phyloP scores from a whole-genome alignment of 2,113 vertebrate species.

The Candoia aspera region DNA sequence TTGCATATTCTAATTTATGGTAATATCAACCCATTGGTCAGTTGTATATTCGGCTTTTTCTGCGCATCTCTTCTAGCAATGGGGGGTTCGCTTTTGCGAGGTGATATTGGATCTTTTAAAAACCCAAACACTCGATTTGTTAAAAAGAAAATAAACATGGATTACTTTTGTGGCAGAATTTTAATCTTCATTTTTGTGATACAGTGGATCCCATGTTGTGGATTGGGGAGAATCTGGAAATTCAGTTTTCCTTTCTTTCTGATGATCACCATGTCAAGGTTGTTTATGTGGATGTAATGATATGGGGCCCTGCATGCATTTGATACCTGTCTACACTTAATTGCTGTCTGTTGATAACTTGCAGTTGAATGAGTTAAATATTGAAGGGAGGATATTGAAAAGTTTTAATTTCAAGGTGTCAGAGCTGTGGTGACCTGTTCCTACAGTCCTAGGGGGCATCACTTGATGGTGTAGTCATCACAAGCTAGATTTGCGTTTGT shows the following conservation, averaged over 20 bases:
- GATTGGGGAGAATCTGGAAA: neutral
- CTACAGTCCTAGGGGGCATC: neutral
- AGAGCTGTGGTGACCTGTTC: neutral
- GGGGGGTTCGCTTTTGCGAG: neutral
- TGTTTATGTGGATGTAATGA: neutral
- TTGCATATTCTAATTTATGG: slow-evolving; percentile 19
- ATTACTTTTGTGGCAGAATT: neutral
- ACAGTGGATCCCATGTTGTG: neutral
- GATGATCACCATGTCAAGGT: neutral
- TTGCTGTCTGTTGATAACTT: neutral
- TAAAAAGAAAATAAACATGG: neutral
- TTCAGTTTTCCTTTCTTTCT: neutral
- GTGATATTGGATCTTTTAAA: neutral
- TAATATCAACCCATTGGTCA: neutral
- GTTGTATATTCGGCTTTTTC: neutral
- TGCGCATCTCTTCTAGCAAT: neutral
- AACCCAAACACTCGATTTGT: neutral
- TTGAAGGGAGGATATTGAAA: neutral
- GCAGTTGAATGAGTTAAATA: neutral
- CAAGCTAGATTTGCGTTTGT: neutral
- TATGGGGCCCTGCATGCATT: neutral
- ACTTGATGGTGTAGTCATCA: neutral
- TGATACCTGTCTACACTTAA: neutral
- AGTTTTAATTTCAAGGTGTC: neutral
- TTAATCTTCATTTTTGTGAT: neutral